phyloP scores from a whole-genome alignment of 2,113 vertebrate genomes.

The Ibidorhyncha struthersii region DNA sequence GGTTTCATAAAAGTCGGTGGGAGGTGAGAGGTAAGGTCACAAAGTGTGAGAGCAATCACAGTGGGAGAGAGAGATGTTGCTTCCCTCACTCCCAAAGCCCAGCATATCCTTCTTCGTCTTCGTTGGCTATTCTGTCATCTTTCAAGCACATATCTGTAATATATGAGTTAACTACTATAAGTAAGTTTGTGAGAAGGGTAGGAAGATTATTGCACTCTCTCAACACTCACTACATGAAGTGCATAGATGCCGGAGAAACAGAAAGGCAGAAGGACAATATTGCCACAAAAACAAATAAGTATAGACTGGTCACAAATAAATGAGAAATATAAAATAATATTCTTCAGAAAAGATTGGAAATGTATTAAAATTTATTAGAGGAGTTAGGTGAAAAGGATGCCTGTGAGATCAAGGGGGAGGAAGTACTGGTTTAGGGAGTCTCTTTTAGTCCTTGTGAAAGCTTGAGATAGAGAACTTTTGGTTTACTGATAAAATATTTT shows the following conservation, averaged over 20 bases:
- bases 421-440: background rate
- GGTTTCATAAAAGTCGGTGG: accelerated
- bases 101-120: background rate
- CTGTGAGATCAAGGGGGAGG: background rate
- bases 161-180: background rate
- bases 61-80: background rate
- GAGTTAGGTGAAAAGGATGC: background rate
- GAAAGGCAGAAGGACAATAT: background rate
- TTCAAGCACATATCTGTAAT: background rate
- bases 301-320: background rate
- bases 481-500: background rate
- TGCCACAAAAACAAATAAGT: background rate
- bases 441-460: background rate
- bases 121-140: background rate
- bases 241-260: background rate
- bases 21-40: background rate
- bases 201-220: background rate
- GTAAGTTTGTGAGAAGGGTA: background rate
- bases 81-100: background rate
- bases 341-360: background rate
- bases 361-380: background rate
- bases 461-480: background rate
- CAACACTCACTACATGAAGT: background rate
- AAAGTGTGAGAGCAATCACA: background rate
- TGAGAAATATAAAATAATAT: background rate